Base-by-base conservation (phyloP, 2,113 vertebrate genomes). In the Limanda limanda region DNA sequence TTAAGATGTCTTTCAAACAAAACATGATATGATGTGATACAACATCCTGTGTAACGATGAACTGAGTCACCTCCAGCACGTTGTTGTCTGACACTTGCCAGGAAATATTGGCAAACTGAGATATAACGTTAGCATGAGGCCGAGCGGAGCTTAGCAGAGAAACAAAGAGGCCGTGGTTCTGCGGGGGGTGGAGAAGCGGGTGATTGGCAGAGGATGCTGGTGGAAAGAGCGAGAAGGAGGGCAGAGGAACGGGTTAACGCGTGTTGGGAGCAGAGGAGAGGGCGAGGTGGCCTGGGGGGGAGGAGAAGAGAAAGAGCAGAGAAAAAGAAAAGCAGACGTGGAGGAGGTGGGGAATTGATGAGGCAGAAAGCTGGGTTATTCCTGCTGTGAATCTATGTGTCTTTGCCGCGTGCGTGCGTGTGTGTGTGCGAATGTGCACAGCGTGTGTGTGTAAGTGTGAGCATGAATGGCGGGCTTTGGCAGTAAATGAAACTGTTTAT, bases 401-500 rank as follows among this genome's bases (percentile, higher is more conserved):
- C 74, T 89, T 82, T 77, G 66, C 68, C 60, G 62, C 62, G 51
- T 56, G 71, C 64, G 48, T 45, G 71, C 52, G 35, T 70, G 57
- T 45, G 71, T 57, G 35, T 70, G 57, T 64, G 57, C 35, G 24
- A 21, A 21, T 66, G 73, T 72, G 67, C 65, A 57, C 45, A n/a
- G 12, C 5, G 61, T 60, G 55, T 60, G 55, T 45, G 67, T 60
- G 35, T 70, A 67, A 23, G 65, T 52, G 80, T 52, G 79, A 31
- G 76, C 82, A 63, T 87, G 89, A 92, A 89, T 88, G 90, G 87
- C 70, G 72, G 83, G 78, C 84, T 88, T 85, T 80, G 89, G 90
- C 88, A 92, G 92, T 91, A 92, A 93, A 92, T 93, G 88, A 92
- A 92, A 93, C 86, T 91, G 90, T 92, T 93, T 93, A 92, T 92